Evolutionary conservation across 2,797 vertebrate genomes (phyloP).

Genomic region (Microctenopoma lineatum): DNA sequence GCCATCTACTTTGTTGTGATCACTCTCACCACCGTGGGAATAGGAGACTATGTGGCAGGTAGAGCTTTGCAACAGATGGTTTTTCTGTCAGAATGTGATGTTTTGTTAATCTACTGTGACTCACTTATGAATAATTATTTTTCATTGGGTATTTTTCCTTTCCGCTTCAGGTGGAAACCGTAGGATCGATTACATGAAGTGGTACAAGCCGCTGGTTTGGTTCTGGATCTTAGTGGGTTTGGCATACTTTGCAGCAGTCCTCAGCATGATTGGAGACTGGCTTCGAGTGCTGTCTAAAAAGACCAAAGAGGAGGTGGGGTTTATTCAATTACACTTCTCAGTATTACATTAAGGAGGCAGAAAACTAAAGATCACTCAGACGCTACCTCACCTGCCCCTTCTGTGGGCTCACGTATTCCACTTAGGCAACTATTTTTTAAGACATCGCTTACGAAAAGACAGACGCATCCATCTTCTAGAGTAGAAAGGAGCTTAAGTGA

Average conservation of each 20-base stretch:
- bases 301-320: slow-evolving; percentile 96
- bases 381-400: neutral
- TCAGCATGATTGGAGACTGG: slow-evolving; percentile 99
- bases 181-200: slow-evolving; percentile 90
- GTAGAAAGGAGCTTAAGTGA: neutral
- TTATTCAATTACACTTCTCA: slow-evolving; percentile 39
- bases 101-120: neutral
- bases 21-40: slow-evolving; percentile 96
- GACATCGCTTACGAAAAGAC: neutral
- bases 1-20: slow-evolving; percentile 98
- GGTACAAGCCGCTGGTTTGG: slow-evolving; percentile 99
- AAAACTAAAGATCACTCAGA: slow-evolving; percentile 40
- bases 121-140: neutral
- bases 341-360: slow-evolving; percentile 44
- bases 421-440: neutral
- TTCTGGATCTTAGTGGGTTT: slow-evolving; percentile 99
- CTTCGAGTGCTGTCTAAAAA: slow-evolving; percentile 96
- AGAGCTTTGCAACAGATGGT: neutral
- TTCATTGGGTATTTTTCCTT: neutral
- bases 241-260: slow-evolving; percentile 97
- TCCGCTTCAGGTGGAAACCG: slow-evolving; percentile 88
- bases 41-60: slow-evolving; percentile 99
- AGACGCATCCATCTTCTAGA: neutral
- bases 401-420: slow-evolving; percentile 8
- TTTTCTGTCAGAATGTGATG: neutral